These are phyloP conservation scores for Misgurnus anguillicaudatus DNA, from an alignment of 2,113 vertebrate species.

Conservation along the genomic window DNA sequence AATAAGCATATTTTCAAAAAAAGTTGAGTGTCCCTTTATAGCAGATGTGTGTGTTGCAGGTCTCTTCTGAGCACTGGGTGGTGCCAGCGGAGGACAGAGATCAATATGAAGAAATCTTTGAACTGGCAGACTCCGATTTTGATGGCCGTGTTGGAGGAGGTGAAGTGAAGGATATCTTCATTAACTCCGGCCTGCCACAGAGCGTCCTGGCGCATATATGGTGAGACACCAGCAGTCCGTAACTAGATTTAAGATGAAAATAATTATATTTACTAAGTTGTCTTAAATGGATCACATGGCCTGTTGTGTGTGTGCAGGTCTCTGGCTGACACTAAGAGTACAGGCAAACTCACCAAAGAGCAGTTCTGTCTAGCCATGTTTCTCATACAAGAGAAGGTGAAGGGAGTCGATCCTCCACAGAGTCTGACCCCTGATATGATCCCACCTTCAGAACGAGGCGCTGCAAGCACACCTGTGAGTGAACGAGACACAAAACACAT, in stretches of 20 bases:
- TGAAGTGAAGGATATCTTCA: slow-evolving; percentile 97
- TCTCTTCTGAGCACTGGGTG: slow-evolving; percentile 80
- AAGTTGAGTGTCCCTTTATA: too few species aligned
- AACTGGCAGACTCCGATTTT: slow-evolving; percentile 86
- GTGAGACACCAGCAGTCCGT: slow-evolving; percentile 71
- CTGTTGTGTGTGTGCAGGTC: slow-evolving; percentile 74
- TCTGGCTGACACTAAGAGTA: slow-evolving; percentile 89
- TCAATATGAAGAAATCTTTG: slow-evolving; percentile 89
- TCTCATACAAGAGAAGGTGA: slow-evolving; percentile 93
- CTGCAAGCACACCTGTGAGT: slow-evolving; percentile 74
- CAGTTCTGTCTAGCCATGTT: slow-evolving; percentile 97
- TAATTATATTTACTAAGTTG: too few species aligned
- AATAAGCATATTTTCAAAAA: too few species aligned
- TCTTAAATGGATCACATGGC: background rate
- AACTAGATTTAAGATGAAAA: background rate
- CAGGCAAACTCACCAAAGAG: slow-evolving; percentile 89
- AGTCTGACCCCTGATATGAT: slow-evolving; percentile 90
- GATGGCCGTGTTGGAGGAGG: slow-evolving; percentile 89
- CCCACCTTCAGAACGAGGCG: slow-evolving; percentile 86
- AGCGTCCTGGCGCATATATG: slow-evolving; percentile 93
- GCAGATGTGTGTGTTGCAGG: slow-evolving; percentile 64
- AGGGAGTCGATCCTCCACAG: slow-evolving; percentile 90
- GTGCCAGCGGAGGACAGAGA: slow-evolving; percentile 85
- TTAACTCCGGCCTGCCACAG: slow-evolving; percentile 92
- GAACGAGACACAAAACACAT: background rate